Conservation (phyloP, 2,797 vertebrate species). For the Micropoecilia bifurca region DNA sequence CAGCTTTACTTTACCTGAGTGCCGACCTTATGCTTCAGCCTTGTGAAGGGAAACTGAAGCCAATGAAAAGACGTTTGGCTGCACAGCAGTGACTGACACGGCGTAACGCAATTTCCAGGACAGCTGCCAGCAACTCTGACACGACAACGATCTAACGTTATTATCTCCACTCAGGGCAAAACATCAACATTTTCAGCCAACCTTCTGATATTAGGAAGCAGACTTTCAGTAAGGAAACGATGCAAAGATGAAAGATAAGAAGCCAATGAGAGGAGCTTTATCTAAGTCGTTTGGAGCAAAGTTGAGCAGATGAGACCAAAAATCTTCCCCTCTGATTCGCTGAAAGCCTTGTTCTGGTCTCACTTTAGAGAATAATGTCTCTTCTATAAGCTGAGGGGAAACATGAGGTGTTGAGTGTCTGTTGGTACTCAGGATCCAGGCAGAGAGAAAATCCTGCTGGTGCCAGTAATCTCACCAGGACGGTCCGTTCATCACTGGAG, state of each 20-base stretch:
- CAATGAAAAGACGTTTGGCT: neutral
- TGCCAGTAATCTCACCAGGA: constrained; percentile 12
- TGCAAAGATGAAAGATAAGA: constrained; percentile 10
- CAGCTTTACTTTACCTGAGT: neutral
- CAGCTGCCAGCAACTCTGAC: constrained; percentile 27
- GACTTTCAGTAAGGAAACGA: constrained; percentile 23
- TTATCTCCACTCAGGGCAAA: constrained; percentile 44
- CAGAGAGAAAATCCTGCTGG: neutral
- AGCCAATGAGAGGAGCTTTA: constrained; percentile 3
- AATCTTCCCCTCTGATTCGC: constrained; percentile 43
- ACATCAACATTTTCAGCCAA: constrained; percentile 33
- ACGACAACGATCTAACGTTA: constrained; percentile 35
- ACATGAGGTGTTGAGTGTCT: constrained; percentile 41
- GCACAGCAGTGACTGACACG: constrained; percentile 1
- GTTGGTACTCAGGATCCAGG: constrained; percentile 14
- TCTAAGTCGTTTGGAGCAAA: constrained; percentile 17
- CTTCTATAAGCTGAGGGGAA: constrained; percentile 8
- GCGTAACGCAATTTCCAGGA: constrained; percentile 37
- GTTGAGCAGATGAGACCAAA: constrained; percentile 10
- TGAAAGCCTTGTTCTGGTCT: constrained; percentile 51
- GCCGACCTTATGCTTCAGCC: neutral
- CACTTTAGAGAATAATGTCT: constrained; percentile 34
- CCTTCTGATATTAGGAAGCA: constrained; percentile 37
- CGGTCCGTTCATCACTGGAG: constrained; percentile 5
- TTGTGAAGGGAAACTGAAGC: neutral